Evolutionary conservation across 35 echinoderm and acorn worm genomes (phyloP).

Genomic region (Apostichopus japonicus): DNA sequence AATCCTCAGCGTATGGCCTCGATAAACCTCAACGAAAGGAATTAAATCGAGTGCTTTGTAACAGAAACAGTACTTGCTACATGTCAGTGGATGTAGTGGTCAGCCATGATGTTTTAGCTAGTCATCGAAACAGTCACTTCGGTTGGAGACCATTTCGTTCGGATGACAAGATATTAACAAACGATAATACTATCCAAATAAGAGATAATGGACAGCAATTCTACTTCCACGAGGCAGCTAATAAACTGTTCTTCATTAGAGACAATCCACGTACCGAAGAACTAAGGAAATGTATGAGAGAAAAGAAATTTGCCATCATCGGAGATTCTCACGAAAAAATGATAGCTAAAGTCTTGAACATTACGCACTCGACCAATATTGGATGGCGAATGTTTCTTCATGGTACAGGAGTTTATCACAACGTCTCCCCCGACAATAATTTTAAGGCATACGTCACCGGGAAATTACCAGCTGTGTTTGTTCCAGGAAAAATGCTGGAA

Average conservation of each 20-base stretch:
- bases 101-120: background rate
- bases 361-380: background rate
- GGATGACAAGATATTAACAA: background rate
- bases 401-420: conserved; percentile 21
- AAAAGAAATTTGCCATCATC: background rate
- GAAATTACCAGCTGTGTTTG: background rate
- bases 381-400: background rate
- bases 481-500: background rate
- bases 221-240: background rate
- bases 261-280: background rate
- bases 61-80: background rate
- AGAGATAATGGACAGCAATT: background rate
- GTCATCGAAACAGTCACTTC: background rate
- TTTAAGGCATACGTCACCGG: background rate
- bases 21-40: conserved; percentile 25
- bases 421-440: conserved; percentile 19
- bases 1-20: conserved; percentile 24
- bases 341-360: background rate
- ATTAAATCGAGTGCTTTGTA: background rate
- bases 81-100: background rate
- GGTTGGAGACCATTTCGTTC: background rate
- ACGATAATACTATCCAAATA: background rate
- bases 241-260: background rate
- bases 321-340: conserved; percentile 23
- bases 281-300: conserved; percentile 6